These are phyloP conservation scores for Schizothorax lantsangensis DNA, from an alignment of 2,797 vertebrate genomes.

Conservation along the genomic window DNA sequence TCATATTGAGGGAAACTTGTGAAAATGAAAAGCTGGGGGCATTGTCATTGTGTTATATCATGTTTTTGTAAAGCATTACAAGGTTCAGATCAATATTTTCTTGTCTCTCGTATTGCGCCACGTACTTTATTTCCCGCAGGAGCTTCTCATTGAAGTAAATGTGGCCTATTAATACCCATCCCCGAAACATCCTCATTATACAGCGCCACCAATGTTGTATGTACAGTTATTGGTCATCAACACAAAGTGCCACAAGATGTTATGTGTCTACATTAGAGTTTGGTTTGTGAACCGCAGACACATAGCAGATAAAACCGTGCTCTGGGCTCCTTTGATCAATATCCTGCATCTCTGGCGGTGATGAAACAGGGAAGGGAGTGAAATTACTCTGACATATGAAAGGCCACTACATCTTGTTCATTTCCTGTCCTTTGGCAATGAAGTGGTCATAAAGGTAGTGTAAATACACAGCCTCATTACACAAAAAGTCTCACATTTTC, in stretches of 20 bases:
- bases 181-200: slow-evolving; percentile 12
- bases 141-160: slow-evolving; percentile 7
- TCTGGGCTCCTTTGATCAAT: slow-evolving; percentile 39
- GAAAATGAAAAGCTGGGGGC: slow-evolving; percentile 13
- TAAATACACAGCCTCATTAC: slow-evolving; percentile 36
- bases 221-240: slow-evolving; percentile 25
- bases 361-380: slow-evolving; percentile 36
- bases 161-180: slow-evolving; percentile 8
- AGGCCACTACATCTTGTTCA: slow-evolving; percentile 39
- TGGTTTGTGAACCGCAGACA: slow-evolving; percentile 17
- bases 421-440: slow-evolving; percentile 37
- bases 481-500: slow-evolving; percentile 32
- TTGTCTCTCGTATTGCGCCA: neutral
- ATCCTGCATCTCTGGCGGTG: slow-evolving; percentile 21
- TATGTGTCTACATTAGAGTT: slow-evolving; percentile 11
- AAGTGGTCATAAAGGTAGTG: slow-evolving; percentile 32
- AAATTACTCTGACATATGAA: slow-evolving; percentile 45
- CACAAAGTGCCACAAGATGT: slow-evolving; percentile 21
- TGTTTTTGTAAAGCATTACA: slow-evolving; percentile 19
- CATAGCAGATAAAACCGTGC: slow-evolving; percentile 2
- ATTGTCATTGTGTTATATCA: neutral
- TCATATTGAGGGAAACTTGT: slow-evolving; percentile 51
- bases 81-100: slow-evolving; percentile 36
- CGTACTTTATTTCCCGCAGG: neutral
- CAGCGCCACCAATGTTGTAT: neutral